Evolutionary conservation across 2,888 invertebrate genomes (phyloP).

Genomic region (Parelbella ahira): DNA sequence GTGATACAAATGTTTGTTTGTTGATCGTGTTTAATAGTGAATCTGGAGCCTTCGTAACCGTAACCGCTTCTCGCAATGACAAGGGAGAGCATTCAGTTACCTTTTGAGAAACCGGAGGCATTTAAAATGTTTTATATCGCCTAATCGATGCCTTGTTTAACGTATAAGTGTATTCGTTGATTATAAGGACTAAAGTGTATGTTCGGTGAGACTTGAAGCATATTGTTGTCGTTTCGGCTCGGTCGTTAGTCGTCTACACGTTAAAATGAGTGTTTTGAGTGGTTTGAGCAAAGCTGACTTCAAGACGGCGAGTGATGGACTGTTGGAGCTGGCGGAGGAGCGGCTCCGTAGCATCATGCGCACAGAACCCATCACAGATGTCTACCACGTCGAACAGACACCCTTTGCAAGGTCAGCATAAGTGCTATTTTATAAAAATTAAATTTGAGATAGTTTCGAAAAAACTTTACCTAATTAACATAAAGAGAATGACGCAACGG

Average conservation of each 20-base stretch:
- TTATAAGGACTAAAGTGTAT: slow-evolving; percentile 74
- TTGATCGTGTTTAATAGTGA: slow-evolving; percentile 67
- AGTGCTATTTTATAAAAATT: slow-evolving; percentile 17
- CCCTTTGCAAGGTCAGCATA: slow-evolving; percentile 89
- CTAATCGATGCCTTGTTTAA: slow-evolving; percentile 68
- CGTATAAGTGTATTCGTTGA: slow-evolving; percentile 75
- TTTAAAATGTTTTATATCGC: slow-evolving; percentile 77
- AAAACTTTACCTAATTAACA: neutral
- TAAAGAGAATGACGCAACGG: no score
- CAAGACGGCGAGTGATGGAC: slow-evolving; percentile 84
- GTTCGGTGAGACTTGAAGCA: slow-evolving; percentile 66
- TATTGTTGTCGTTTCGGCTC: slow-evolving; percentile 56
- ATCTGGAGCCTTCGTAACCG: slow-evolving; percentile 61
- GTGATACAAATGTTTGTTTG: slow-evolving; percentile 74
- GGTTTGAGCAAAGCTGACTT: slow-evolving; percentile 79
- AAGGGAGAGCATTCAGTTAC: slow-evolving; percentile 77
- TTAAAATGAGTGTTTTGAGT: slow-evolving; percentile 79
- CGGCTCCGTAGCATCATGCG: slow-evolving; percentile 84
- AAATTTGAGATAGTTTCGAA: slow-evolving; percentile 15
- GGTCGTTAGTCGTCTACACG: slow-evolving; percentile 72
- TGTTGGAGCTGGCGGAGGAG: slow-evolving; percentile 86
- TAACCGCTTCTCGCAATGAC: slow-evolving; percentile 80
- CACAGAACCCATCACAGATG: slow-evolving; percentile 86
- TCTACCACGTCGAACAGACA: slow-evolving; percentile 90
- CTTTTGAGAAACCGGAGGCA: slow-evolving; percentile 78